Evolutionary conservation across 2,888 invertebrate species (phyloP).

Genomic region (Stenotaenia linearis): DNA sequence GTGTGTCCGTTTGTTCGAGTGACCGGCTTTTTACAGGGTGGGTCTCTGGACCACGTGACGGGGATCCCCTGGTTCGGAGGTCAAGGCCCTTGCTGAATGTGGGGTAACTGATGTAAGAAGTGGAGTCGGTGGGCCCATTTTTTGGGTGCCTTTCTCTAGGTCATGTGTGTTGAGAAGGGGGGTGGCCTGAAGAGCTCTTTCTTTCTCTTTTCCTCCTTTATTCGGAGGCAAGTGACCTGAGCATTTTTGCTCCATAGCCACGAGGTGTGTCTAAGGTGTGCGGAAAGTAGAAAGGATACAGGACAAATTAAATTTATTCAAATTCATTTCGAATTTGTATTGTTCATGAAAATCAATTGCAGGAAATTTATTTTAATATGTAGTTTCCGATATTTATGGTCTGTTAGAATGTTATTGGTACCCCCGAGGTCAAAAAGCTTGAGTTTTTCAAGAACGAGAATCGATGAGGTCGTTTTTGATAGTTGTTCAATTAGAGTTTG

Average conservation of each 20-base stretch:
- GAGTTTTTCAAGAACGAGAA: no score
- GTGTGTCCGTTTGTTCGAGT: not conserved
- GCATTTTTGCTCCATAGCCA: conserved; percentile 1
- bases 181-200: not conserved
- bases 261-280: not conserved
- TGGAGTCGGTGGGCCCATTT: not conserved
- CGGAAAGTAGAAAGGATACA: not conserved
- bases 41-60: not conserved
- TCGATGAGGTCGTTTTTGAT: no score
- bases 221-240: not conserved
- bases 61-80: not conserved
- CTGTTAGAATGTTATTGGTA: no score
- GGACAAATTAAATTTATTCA: not conserved
- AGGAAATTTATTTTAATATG: no score
- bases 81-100: not conserved
- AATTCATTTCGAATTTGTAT: not conserved
- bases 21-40: not conserved
- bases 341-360: not conserved
- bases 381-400: no score
- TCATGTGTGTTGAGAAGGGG: not conserved
- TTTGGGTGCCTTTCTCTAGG: not conserved
- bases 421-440: no score
- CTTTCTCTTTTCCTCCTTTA: not conserved
- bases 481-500: no score
- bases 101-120: not conserved